Evolutionary conservation across 2,888 invertebrate genomes (phyloP).

Genomic region (Orgyia antiqua): DNA sequence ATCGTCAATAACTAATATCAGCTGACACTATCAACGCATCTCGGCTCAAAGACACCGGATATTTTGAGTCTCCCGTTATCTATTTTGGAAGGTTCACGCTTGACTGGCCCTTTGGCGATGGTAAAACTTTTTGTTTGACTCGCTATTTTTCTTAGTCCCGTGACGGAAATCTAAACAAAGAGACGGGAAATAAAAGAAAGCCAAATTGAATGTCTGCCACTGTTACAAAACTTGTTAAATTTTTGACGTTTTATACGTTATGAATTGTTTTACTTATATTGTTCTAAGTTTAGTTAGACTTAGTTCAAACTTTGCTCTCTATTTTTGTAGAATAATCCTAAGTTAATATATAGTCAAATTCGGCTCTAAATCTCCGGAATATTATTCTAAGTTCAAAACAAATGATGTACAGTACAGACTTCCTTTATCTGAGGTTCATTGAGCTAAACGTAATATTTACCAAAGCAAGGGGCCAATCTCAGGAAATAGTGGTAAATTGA

Average conservation of each 20-base stretch:
- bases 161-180: conserved; percentile 56
- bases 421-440: conserved; percentile 27
- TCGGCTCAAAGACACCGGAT: conserved; percentile 29
- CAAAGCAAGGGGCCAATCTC: conserved; percentile 29
- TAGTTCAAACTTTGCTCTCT: no score
- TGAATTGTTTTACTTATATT: conserved; percentile 18
- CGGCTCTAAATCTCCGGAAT: no score
- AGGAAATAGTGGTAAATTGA: conserved; percentile 44
- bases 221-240: conserved; percentile 38
- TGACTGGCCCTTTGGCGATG: conserved; percentile 42
- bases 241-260: conserved; percentile 29
- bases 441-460: conserved; percentile 36
- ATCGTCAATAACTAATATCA: not conserved
- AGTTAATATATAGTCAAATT: no score
- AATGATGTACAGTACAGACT: conserved; percentile 16
- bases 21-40: conserved; percentile 17
- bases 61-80: conserved; percentile 33
- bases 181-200: conserved; percentile 48
- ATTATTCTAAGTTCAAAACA: conserved; percentile 14
- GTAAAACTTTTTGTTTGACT: conserved; percentile 43
- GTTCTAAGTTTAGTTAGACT: conserved; percentile 3
- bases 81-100: conserved; percentile 47
- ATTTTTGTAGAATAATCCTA: no score
- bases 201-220: conserved; percentile 46
- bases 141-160: conserved; percentile 42